A percentile compares a stretch with the other conserved stretches of the same genome.
phyloP scores from a whole-genome alignment of 2,797 vertebrate species.

The Acanthopagrus latus region DNA sequence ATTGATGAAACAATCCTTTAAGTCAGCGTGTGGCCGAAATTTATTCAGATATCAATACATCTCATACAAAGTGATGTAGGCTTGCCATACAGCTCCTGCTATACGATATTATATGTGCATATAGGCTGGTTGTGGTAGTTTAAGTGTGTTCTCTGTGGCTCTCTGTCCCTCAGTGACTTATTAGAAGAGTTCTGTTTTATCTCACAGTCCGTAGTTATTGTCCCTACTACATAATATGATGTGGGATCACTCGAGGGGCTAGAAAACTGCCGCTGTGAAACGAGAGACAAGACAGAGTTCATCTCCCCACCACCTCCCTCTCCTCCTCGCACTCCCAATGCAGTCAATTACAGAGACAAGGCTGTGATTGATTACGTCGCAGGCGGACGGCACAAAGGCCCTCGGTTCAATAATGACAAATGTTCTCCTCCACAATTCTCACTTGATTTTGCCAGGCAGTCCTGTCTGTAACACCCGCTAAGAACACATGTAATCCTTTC shows the following conservation, averaged over 20 bases:
- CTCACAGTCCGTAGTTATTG: conserved; percentile 9
- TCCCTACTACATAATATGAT: conserved; percentile 21
- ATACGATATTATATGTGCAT: background rate
- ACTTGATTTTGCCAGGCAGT: conserved; percentile 46
- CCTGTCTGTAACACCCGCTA: conserved; percentile 6
- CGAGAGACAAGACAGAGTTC: conserved; percentile 8
- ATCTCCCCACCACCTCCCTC: conserved; percentile 8
- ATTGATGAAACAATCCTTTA: too few species aligned
- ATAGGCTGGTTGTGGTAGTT: background rate
- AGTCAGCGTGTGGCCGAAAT: too few species aligned
- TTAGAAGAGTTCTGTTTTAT: conserved; percentile 30
- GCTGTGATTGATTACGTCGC: conserved; percentile 57
- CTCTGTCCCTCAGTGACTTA: conserved; percentile 41
- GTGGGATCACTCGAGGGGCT: conserved; percentile 25
- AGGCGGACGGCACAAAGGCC: conserved; percentile 26
- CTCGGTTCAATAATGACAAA: conserved; percentile 56
- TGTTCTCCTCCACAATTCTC: conserved; percentile 37
- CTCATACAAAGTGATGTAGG: background rate
- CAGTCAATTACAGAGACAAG: conserved; percentile 60
- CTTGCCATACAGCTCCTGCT: background rate
- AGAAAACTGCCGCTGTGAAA: conserved; percentile 12
- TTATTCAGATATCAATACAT: background rate
- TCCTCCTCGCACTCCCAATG: conserved; percentile 29
- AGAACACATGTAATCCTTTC: conserved; percentile 44
- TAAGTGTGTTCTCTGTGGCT: background rate